Conservation (phyloP, 2,888 invertebrate genomes). For the Epicampocera succincta region DNA sequence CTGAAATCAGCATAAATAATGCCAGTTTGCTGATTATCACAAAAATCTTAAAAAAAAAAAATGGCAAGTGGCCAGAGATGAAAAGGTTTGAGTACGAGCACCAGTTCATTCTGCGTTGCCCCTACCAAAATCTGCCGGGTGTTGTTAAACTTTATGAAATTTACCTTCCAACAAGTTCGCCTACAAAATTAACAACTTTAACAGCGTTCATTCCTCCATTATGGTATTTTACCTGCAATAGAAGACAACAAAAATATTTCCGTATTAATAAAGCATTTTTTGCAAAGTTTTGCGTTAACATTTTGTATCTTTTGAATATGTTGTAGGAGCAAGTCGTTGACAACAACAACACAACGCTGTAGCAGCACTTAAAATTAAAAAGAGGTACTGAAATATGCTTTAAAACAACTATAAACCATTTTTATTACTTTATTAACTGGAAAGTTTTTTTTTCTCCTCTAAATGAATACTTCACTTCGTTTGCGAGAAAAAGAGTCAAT, state of each 20-base stretch:
- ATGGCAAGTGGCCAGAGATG: too few species aligned
- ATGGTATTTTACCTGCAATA: slow-evolving; percentile 1
- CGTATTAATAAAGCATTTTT: not conserved
- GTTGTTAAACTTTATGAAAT: not conserved
- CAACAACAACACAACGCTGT: slow-evolving; percentile 3
- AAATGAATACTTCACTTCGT: slow-evolving; percentile 66
- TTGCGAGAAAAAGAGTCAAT: slow-evolving; percentile 11
- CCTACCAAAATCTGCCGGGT: too few species aligned
- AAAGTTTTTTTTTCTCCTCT: slow-evolving; percentile 66
- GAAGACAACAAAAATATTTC: slow-evolving; percentile 4
- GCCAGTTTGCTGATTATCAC: too few species aligned
- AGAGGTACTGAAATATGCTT: slow-evolving; percentile 1
- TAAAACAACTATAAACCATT: slow-evolving; percentile 44
- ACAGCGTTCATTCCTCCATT: not conserved
- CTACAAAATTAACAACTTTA: not conserved
- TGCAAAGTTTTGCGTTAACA: not conserved
- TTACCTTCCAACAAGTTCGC: not conserved
- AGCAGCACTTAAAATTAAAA: not conserved
- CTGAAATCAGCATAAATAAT: too few species aligned
- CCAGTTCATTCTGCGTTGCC: too few species aligned
- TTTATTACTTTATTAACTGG: slow-evolving; percentile 64
- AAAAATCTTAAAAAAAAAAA: too few species aligned
- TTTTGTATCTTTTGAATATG: not conserved
- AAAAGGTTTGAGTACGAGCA: too few species aligned
- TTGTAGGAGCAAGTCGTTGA: too few species aligned